Percentiles rank a stretch among this genome's conserved stretches.
phyloP scores from a whole-genome alignment of 53 echinoderm and acorn worm genomes.

The Crossaster papposus region DNA sequence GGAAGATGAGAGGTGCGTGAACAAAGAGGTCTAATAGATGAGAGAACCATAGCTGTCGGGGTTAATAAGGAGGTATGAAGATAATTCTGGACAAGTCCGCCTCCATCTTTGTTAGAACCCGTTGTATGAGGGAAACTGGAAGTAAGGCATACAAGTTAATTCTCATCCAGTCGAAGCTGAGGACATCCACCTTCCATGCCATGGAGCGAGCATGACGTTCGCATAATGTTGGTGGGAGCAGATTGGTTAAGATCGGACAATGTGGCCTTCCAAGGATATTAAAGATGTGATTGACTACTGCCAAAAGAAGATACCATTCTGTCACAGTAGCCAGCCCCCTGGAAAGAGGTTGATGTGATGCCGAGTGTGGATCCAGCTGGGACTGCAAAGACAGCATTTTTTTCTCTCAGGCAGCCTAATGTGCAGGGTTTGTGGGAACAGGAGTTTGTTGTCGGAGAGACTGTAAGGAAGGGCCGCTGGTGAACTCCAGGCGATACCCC shows the following conservation, averaged over 20 bases:
- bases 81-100: conserved; percentile 29
- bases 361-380: too few relatives aligned
- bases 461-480: too few relatives aligned
- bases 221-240: neutral
- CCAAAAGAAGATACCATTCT: neutral
- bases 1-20: conserved; percentile 6
- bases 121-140: conserved; percentile 6
- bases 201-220: neutral
- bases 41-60: conserved; percentile 32
- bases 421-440: too few relatives aligned
- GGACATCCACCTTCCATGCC: conserved; percentile 19
- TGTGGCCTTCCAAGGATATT: conserved; percentile 1
- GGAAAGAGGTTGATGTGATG: too few relatives aligned
- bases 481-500: too few relatives aligned
- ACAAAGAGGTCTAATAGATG: conserved; percentile 9
- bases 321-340: neutral
- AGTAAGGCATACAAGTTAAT: conserved; percentile 35
- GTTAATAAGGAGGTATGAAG: conserved; percentile 32
- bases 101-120: conserved; percentile 13
- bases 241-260: too few relatives aligned
- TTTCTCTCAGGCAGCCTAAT: too few relatives aligned
- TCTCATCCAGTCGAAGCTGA: conserved; percentile 39
- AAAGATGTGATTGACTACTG: neutral
- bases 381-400: too few relatives aligned
- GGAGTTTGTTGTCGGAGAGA: too few relatives aligned